These are phyloP conservation scores for Typhlichthys subterraneus DNA, from an alignment of 2,797 vertebrate species.

Conservation along the genomic window DNA sequence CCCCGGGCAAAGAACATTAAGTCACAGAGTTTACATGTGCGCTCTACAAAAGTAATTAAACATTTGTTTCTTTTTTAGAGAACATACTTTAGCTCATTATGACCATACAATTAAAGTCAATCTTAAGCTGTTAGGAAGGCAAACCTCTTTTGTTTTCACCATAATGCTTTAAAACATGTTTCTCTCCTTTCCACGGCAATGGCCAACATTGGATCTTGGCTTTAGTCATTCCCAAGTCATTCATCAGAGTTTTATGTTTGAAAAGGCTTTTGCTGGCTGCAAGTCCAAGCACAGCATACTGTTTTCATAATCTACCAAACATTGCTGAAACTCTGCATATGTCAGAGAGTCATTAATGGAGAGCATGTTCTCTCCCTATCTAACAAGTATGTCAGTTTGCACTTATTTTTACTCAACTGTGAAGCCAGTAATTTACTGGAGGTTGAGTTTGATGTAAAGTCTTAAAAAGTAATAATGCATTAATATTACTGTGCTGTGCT, in stretches of 20 bases:
- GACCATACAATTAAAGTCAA: conserved; percentile 30
- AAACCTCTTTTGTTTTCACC: conserved; percentile 50
- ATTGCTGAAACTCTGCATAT: conserved; percentile 54
- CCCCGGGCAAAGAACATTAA: not conserved
- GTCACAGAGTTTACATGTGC: not conserved
- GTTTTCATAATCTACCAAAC: conserved; percentile 71
- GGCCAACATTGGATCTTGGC: conserved; percentile 66
- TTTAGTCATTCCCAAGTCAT: conserved; percentile 49
- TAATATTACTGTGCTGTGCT: conserved; percentile 31
- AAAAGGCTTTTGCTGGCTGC: conserved; percentile 64
- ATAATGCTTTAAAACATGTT: conserved; percentile 58
- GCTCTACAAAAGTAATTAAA: conserved; percentile 3
- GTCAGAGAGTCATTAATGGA: conserved; percentile 53
- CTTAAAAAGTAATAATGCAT: conserved; percentile 62
- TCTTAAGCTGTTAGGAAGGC: conserved; percentile 30
- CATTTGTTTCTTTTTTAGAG: conserved; percentile 10
- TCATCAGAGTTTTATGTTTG: conserved; percentile 65
- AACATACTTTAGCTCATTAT: conserved; percentile 11
- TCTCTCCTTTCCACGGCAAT: conserved; percentile 69
- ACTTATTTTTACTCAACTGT: conserved; percentile 48
- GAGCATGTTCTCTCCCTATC: conserved; percentile 43
- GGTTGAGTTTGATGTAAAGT: conserved; percentile 56
- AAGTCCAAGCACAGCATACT: conserved; percentile 61
- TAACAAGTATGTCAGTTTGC: conserved; percentile 64
- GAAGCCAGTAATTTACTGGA: conserved; percentile 48